Evolutionary conservation across 2,113 vertebrate genomes (phyloP).

Genomic region (Brienomyrus longianalis): DNA sequence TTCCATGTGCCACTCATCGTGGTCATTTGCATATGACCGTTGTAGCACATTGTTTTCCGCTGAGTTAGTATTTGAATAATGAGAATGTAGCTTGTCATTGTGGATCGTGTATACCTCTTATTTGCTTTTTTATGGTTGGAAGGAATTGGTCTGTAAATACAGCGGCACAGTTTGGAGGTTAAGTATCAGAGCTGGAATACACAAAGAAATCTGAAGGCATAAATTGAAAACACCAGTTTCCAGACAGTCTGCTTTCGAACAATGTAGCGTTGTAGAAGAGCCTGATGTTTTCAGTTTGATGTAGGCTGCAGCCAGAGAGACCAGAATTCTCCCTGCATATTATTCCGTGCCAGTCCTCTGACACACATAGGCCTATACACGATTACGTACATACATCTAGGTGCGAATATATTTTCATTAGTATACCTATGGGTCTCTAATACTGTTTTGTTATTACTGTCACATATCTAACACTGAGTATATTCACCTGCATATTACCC

Average conservation of each 20-base stretch:
- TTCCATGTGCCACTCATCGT: constrained; percentile 40
- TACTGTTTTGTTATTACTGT: constrained; percentile 1
- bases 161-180: neutral
- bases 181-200: neutral
- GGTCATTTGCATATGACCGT: constrained; percentile 66
- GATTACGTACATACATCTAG: neutral
- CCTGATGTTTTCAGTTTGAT: constrained; percentile 3
- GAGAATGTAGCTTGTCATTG: neutral
- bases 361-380: neutral
- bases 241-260: neutral
- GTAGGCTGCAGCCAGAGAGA: neutral
- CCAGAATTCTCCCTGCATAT: neutral
- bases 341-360: neutral
- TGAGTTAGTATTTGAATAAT: constrained; percentile 4
- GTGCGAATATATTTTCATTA: neutral
- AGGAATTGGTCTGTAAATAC: neutral
- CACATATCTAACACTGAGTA: neutral
- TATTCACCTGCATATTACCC: neutral
- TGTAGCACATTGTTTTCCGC: neutral
- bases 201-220: neutral
- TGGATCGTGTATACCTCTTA: neutral
- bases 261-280: neutral
- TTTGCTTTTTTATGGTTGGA: neutral
- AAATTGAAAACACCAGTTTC: constrained; percentile 10
- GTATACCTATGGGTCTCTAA: neutral